Percentiles rank a stretch among this genome's conserved stretches.
Evolutionary conservation across 2,113 vertebrate species (phyloP).

Genomic region (Neotoma lepida): DNA sequence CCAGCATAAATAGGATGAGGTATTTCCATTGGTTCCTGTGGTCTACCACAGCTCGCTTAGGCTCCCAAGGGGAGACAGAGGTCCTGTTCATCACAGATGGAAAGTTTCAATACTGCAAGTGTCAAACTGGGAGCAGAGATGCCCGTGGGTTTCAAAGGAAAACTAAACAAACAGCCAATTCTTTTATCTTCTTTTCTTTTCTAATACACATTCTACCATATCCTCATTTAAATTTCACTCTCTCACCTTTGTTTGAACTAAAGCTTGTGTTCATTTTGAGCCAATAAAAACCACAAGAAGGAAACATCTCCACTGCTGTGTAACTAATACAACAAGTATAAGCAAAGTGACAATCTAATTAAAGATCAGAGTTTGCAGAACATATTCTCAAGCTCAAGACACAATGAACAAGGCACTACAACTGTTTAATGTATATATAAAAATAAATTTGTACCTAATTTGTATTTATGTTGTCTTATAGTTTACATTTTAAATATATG

Average conservation of each 20-base stretch:
- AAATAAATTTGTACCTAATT: constrained; percentile 30
- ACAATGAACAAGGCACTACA: background rate
- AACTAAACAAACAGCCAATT: constrained; percentile 46
- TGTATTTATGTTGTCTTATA: background rate
- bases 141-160: constrained; percentile 65
- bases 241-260: constrained; percentile 70
- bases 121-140: constrained; percentile 52
- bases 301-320: constrained; percentile 67
- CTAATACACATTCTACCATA: background rate
- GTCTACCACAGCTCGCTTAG: constrained; percentile 41
- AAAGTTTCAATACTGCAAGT: constrained; percentile 52
- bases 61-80: constrained; percentile 51
- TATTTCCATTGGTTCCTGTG: constrained; percentile 65
- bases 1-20: constrained; percentile 62
- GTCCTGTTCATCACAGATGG: constrained; percentile 53
- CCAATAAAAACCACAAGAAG: constrained; percentile 62
- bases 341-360: constrained; percentile 9
- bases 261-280: constrained; percentile 46
- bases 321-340: constrained; percentile 2
- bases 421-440: background rate
- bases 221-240: constrained; percentile 56
- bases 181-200: constrained; percentile 43
- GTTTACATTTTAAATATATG: constrained; percentile 7
- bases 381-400: constrained; percentile 41
- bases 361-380: background rate